Percentiles rank a stretch among this genome's conserved stretches.
phyloP scores from a whole-genome alignment of 1,140 invertebrate species.

The Ceratoteleas bidentatus region DNA sequence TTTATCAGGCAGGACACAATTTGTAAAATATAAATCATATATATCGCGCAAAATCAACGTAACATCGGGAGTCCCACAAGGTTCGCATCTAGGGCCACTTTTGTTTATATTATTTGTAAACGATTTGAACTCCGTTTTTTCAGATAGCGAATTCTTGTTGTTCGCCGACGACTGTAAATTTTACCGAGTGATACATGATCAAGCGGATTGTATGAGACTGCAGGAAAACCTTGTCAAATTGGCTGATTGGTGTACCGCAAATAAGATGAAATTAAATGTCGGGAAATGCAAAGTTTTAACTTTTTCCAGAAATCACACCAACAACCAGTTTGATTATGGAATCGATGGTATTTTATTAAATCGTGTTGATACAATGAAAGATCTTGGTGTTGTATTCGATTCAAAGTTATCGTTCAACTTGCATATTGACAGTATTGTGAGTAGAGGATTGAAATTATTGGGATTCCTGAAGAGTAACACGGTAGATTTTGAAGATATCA shows the following conservation, averaged over 20 bases:
- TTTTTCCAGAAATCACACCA: neutral
- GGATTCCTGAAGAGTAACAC: conserved; percentile 10
- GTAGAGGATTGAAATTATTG: conserved; percentile 10
- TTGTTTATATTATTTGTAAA: conserved; percentile 9
- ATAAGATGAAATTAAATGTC: neutral
- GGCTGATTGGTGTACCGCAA: conserved; percentile 4
- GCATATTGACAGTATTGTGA: conserved; percentile 16
- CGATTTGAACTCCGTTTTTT: neutral
- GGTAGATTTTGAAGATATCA: neutral
- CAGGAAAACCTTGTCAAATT: conserved; percentile 4
- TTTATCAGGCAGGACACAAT: conserved; percentile 4
- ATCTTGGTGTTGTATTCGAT: conserved; percentile 8
- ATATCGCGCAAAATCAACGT: conserved; percentile 1
- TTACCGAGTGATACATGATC: neutral
- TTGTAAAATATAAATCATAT: conserved; percentile 8
- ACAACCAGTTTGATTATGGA: neutral
- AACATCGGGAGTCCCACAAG: conserved; percentile 10
- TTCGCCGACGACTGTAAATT: no score
- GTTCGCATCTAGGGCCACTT: conserved; percentile 10
- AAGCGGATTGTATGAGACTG: neutral
- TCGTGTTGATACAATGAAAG: neutral
- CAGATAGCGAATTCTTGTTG: neutral
- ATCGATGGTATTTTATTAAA: neutral
- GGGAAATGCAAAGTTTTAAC: conserved; percentile 16
- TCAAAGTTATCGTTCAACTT: neutral